Evolutionary conservation across 2,888 invertebrate species (phyloP).

Genomic region (Drosophila lutescens): DNA sequence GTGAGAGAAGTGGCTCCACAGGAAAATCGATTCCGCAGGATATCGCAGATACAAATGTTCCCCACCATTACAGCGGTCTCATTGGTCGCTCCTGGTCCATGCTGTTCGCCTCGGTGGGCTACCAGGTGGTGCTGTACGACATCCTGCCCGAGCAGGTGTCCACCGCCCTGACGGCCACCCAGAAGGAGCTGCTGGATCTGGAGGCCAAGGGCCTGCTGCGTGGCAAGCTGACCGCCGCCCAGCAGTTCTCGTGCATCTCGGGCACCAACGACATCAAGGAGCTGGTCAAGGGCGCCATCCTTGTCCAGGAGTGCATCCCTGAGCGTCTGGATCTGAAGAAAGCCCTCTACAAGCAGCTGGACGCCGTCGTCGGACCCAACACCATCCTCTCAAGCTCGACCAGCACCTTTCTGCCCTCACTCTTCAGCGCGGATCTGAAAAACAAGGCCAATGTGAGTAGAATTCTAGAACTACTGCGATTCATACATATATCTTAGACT

Average conservation of each 20-base stretch:
- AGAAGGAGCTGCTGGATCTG: conserved; percentile 89
- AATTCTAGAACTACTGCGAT: not conserved
- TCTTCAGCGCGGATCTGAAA: conserved; percentile 91
- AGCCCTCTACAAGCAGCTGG: conserved; percentile 91
- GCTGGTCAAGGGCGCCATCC: conserved; percentile 90
- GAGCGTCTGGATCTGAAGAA: conserved; percentile 94
- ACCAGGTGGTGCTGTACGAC: conserved; percentile 94
- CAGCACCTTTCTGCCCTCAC: conserved; percentile 95
- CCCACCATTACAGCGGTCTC: conserved; percentile 89
- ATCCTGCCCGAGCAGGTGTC: conserved; percentile 90
- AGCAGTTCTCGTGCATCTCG: conserved; percentile 91
- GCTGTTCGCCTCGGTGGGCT: conserved; percentile 97
- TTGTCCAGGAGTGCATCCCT: conserved; percentile 97
- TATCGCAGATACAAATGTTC: not conserved
- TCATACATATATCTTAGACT: too few relatives aligned
- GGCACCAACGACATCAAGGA: conserved; percentile 89
- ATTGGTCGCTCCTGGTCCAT: conserved; percentile 99
- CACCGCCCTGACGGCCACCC: conserved; percentile 90
- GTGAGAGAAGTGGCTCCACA: conserved; percentile 83
- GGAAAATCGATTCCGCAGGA: not conserved
- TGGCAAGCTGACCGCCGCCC: conserved; percentile 89
- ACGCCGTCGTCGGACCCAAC: conserved; percentile 89
- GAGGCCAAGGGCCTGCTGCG: conserved; percentile 90
- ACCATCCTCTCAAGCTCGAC: conserved; percentile 96
- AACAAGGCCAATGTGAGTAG: conserved; percentile 87